Evolutionary conservation across 2,113 vertebrate genomes (phyloP), one percentile per base, ranked within the genome.

Genomic region (Macquaria ambigua): DNA sequence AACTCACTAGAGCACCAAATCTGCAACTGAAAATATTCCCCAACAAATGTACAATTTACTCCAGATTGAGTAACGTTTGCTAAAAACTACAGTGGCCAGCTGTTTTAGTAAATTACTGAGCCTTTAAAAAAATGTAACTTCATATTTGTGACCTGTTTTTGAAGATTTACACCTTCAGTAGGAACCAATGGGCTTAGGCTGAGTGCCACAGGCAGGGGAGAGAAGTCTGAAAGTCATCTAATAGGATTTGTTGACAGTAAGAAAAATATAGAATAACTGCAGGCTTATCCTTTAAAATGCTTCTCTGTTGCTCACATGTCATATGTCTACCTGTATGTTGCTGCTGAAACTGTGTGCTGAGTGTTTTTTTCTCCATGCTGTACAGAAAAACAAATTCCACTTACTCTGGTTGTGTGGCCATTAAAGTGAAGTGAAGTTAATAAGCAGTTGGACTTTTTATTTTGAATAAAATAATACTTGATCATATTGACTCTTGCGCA

Each of bases 401-500:
- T 2, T 37, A 15, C 5, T 21, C 1, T 21, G 18, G 18, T 23
- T 39, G 25, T 5, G 4, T 62, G 31, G 61, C 31, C 20, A 64
- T 41, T 41, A 23, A 21, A 41, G 34, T 66, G 18, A 21, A 41
- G 34, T 66, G 9, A 39, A 63, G 7, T 39, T 4, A 41, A 41
- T 14, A 39, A 23, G 4, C 11, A 15, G 50, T 7, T 1, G 20
- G 5, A n/a, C 5, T 8, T 2, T 16, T 20, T 41, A 23, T 58
- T 67, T 68, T 78, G 3, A 68, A 48, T 59, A 59, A 79, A 69
- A 48, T 8, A 18, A 48, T 21, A 69, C 18, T 16, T 28, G 37
- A 62, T 69, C 25, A 23, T 31, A 25, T 50, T 18, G 15, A 70
- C 10, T 41, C 2, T 31, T 53, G 23, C 25, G 18, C 1, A 34